These are phyloP conservation scores for Gymnoscopelus microlampas DNA, from an alignment of 2,797 vertebrate species.

Conservation along the genomic window DNA sequence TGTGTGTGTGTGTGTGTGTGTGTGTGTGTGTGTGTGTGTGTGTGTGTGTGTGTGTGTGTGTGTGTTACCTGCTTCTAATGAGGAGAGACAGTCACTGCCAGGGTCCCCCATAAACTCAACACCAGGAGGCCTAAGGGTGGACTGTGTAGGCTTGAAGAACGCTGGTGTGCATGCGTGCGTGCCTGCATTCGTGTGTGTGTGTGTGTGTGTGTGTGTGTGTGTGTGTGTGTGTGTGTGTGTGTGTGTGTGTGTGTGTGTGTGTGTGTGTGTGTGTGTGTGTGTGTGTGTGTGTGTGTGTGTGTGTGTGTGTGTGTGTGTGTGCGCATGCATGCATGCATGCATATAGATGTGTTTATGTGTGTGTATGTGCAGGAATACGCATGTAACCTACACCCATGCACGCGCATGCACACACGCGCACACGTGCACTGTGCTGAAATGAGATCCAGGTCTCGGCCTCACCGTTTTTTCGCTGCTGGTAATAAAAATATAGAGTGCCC, in stretches of 20 bases:
- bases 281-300: constrained; percentile 30
- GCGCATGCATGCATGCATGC: constrained; percentile 7
- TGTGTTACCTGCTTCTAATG: constrained; percentile 61
- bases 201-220: constrained; percentile 33
- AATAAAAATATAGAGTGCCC: constrained; percentile 84
- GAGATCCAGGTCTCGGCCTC: constrained; percentile 77
- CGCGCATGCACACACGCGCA: background rate
- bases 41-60: constrained; percentile 20
- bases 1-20: constrained; percentile 37
- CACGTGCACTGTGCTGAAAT: constrained; percentile 58
- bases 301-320: constrained; percentile 33
- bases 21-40: constrained; percentile 27
- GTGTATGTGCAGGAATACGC: constrained; percentile 23
- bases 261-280: constrained; percentile 25
- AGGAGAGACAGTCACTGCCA: constrained; percentile 73
- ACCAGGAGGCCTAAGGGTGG: constrained; percentile 47
- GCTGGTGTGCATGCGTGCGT: background rate
- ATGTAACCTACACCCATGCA: background rate
- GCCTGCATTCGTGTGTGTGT: constrained; percentile 21
- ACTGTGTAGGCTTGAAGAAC: constrained; percentile 10
- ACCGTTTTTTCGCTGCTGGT: constrained; percentile 78
- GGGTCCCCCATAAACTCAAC: constrained; percentile 55
- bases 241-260: constrained; percentile 38
- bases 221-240: constrained; percentile 34
- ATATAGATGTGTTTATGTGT: constrained; percentile 34